Base-by-base conservation (phyloP, 2,113 vertebrate genomes). In the Eidolon helvum region DNA sequence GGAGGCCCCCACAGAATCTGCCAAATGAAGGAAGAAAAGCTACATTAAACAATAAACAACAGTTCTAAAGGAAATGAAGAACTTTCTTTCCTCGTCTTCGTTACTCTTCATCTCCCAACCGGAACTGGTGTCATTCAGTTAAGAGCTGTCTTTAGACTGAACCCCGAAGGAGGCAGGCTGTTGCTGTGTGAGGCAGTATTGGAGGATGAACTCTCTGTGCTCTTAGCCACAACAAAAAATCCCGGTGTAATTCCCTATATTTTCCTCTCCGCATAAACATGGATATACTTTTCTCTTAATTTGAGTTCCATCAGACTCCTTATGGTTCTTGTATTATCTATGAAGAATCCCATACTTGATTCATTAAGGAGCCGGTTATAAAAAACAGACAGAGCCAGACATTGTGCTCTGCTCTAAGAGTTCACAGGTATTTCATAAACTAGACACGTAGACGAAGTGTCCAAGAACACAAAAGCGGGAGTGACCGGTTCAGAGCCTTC, bases 401-500 rank as follows among this genome's bases (percentile, higher is more conserved):
- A 14, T 65, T 61, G 48, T 4, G 4, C 26, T 78, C 43, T 78
- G 45, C 63, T 59, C 15, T 38, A 18, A 50, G 26, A 66, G 24
- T 80, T 75, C 63, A 50, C 18, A 75, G 40, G 6, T n/a, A 65
- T 35, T 59, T 77, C 3, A 69, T n/a, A 86, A 33, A 4, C 33
- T 12, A 68, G 33, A 57, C 68, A 57, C 1, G 0, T 6, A 7
- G 3, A 59, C 21, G 43, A 59, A 71, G 28, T 16, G 38, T 59
- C 22, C 69, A 90, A 38, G 30, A 40, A 50, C 19, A n/a, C 18
- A 43, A 53, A 53, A 26, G 48, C 28, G 6, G 22, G 14, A 35
- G 18, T 33, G 50, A n/a, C 16, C 0, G 0, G 28, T 40, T 43
- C 50, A 10, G 3, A 33, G 9, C 9, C 55, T 35, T 63, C 6